Evolutionary conservation across 2,888 invertebrate genomes (phyloP), one percentile per base, ranked within the genome.

Genomic region (Erannis defoliaria): DNA sequence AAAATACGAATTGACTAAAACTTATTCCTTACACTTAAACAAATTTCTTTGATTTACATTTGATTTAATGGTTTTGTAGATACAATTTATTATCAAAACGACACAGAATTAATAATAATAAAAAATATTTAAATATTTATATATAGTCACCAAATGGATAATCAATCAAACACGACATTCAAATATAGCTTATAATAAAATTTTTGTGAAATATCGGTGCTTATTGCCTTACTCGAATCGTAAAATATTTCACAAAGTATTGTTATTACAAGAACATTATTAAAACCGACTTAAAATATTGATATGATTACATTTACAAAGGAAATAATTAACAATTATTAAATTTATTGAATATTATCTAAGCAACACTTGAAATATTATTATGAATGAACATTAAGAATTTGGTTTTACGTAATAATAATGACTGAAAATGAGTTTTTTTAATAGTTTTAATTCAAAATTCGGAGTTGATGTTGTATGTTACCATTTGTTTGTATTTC

Each of bases 221-320:
- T 80, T 86, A 86, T 83, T 85, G 83, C 82, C 84, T 81, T 75
- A 70, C 76, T 56, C 73, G 76, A 76, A 78, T 78, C 65, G 75
- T 78, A 78, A 80, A 77, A 73, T 72, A 74, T 35, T 46, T 72
- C 66, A 66, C 64, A 65, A 64, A 55, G 26, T 66, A 72, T 64
- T 56, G 49, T 65, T 54, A 16, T 40, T 57, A 54, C 50, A 59
- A 59, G 43, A 70, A 23, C 59, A 68, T 67, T 68, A 70, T 69
- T 68, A 54, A 75, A 79, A 77, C 70, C 53, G 69, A 79, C 80
- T 78, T 84, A 85, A 82, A 73, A 72, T 86, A 85, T 81, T 88
- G 89, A 88, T 88, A 89, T 89, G 88, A 82, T 81, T 81, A 85
- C 72, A 81, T 78, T 77, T 75, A 75, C 45, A 73, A 77, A 75